Percentiles rank a stretch among this genome's conserved stretches.
Conservation (phyloP, 2,888 invertebrate genomes). For the Apeira syringaria region DNA sequence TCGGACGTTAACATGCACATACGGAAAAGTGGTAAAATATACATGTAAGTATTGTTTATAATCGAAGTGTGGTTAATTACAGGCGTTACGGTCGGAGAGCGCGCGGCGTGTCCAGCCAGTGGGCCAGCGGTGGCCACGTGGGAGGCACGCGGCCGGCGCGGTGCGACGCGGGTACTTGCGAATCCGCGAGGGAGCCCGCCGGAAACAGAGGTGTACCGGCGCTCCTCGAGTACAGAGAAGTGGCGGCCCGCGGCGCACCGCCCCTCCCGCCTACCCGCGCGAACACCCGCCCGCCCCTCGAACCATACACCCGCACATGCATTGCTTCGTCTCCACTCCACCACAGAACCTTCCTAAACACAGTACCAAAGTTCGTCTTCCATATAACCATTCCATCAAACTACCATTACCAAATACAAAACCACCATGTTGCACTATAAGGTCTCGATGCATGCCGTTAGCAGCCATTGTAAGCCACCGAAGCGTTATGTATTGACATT, state of each 20-base stretch:
- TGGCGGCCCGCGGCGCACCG: constrained; percentile 76
- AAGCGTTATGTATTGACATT: no score
- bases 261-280: constrained; percentile 56
- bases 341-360: constrained; percentile 41
- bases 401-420: no score
- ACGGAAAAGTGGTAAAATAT: constrained; percentile 37
- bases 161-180: constrained; percentile 60
- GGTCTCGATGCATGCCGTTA: no score
- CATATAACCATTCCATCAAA: no score
- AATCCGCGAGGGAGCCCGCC: constrained; percentile 78
- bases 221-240: constrained; percentile 81
- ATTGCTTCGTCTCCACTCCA: constrained; percentile 77
- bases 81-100: constrained; percentile 60
- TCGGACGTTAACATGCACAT: constrained; percentile 3
- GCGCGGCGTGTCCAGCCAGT: constrained; percentile 54
- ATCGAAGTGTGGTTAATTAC: constrained; percentile 59
- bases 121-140: constrained; percentile 65
- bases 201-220: constrained; percentile 82
- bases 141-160: constrained; percentile 68
- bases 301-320: constrained; percentile 64
- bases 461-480: no score
- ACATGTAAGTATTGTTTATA: constrained; percentile 45
- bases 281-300: constrained; percentile 50
- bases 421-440: no score
- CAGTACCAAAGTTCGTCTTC: constrained; percentile 11